Evolutionary conservation across 30 jellyfish, hydroid and myxozoan genomes (phyloP).

Genomic region (Hydractinia echinata): DNA sequence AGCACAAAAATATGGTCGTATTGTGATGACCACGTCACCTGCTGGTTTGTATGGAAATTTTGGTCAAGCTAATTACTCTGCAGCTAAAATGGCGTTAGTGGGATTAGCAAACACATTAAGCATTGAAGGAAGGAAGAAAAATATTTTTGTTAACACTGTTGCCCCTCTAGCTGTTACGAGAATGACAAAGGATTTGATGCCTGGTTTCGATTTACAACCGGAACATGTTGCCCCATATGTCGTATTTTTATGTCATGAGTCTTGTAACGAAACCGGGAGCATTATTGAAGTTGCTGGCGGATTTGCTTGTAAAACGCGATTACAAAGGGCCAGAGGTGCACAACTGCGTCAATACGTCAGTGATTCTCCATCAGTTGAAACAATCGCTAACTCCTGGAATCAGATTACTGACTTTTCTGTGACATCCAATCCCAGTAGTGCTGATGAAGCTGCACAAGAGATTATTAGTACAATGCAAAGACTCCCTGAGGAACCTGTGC

Average conservation of each 20-base stretch:
- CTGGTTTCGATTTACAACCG: slow-evolving; percentile 67
- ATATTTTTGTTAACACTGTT: slow-evolving; percentile 60
- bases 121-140: slow-evolving; percentile 60
- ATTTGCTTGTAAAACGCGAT: slow-evolving; percentile 62
- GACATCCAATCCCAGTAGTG: slow-evolving; percentile 5
- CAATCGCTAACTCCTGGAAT: slow-evolving; percentile 64
- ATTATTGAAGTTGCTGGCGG: slow-evolving; percentile 90
- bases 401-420: slow-evolving; percentile 44
- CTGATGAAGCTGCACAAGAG: slow-evolving; percentile 8
- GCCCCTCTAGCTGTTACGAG: slow-evolving; percentile 94
- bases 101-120: slow-evolving; percentile 81
- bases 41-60: slow-evolving; percentile 87
- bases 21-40: slow-evolving; percentile 82
- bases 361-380: slow-evolving; percentile 57
- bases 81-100: slow-evolving; percentile 86
- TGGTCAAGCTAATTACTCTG: slow-evolving; percentile 94
- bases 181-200: slow-evolving; percentile 72
- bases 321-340: slow-evolving; percentile 60
- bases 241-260: slow-evolving; percentile 75
- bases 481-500: slow-evolving; percentile 14
- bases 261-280: slow-evolving; percentile 67
- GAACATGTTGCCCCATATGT: slow-evolving; percentile 86
- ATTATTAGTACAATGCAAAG: slow-evolving; percentile 5
- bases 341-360: slow-evolving; percentile 41
- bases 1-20: slow-evolving; percentile 70